Conservation (phyloP, 1,140 invertebrate species). For the Macrobrachium nipponense region DNA sequence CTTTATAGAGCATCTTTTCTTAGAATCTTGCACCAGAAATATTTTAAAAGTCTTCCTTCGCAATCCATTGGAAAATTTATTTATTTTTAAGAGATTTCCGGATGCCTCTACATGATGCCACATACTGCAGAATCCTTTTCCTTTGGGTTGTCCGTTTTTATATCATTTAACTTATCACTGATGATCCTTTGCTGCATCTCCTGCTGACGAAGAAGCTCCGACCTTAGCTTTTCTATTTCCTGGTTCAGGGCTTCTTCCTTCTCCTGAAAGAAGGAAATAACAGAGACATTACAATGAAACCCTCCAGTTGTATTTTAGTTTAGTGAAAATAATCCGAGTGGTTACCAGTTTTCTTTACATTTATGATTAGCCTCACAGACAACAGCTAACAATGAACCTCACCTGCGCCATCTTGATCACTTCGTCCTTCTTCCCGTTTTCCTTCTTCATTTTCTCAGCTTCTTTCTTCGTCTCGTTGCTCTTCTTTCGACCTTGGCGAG, state of each 20-base stretch:
- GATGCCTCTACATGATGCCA: conserved; percentile 19
- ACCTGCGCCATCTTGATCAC: neutral
- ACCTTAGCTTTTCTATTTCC: conserved; percentile 55
- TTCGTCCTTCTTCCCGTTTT: neutral
- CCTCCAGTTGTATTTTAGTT: neutral
- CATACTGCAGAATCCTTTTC: conserved; percentile 39
- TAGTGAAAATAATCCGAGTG: too few species aligned
- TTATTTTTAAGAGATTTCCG: too few species aligned
- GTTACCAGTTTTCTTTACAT: too few species aligned
- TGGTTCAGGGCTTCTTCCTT: conserved; percentile 62
- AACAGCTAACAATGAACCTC: neutral
- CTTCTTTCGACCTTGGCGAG: neutral
- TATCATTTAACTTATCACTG: conserved; percentile 32
- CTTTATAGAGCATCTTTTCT: too few species aligned
- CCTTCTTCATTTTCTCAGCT: neutral
- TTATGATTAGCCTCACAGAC: neutral
- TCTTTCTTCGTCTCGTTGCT: neutral
- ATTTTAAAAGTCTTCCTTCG: too few species aligned
- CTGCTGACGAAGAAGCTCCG: conserved; percentile 58
- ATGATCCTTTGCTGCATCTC: conserved; percentile 41
- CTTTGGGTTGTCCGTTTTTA: neutral
- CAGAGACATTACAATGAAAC: neutral
- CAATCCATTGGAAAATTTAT: too few species aligned
- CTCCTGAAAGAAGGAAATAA: conserved; percentile 18
- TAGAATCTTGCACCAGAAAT: too few species aligned